Evolutionary conservation across 2,113 vertebrate species (phyloP), one percentile per base, ranked within the genome.

Genomic region (Pseudolaguvia tuberculata): DNA sequence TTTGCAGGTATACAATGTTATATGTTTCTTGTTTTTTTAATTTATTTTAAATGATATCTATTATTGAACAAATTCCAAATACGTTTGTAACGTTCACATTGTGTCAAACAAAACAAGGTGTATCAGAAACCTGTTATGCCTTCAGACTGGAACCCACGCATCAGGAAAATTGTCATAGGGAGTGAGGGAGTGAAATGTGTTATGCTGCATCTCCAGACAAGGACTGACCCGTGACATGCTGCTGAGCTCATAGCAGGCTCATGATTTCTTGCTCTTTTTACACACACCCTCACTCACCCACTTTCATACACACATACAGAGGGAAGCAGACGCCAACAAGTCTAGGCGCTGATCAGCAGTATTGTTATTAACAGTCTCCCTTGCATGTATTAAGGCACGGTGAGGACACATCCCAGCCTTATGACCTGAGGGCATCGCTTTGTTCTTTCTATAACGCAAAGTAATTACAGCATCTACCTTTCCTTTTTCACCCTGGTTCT

Each of bases 391-490:
- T 84, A 84, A 84, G 85, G 85, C 82, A 67, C 59, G 17, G 78
- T 39, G 42, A 84, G 82, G 86, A 85, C 85, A 85, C 86, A 82
- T 88, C 87, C 89, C 88, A 87, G 88, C 82, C 78, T 84, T 76
- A 80, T 91, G 87, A 89, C 91, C 88, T 80, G 85, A 89, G 90
- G 90, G 88, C 85, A 83, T 55, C 1, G 56, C 88, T 91, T 91
- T 91, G 90, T 91, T 92, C 87, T 89, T 69, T 79, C 80, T 51
- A 39, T 84, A 85, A 87, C 80, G 82, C 85, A 86, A 82, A 87
- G 81, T 91, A 91, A 92, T 91, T 91, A 90, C 86, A 86, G 87
- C 48, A 66, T 78, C 81, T 81, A 82, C 81, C 79, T 85, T 83
- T 85, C 84, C 85, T 86, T 82, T 59, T 83, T 82, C 72, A 81